These are phyloP conservation scores for Phrynosoma platyrhinos DNA, from an alignment of 2,113 vertebrate genomes.

Conservation along the genomic window DNA sequence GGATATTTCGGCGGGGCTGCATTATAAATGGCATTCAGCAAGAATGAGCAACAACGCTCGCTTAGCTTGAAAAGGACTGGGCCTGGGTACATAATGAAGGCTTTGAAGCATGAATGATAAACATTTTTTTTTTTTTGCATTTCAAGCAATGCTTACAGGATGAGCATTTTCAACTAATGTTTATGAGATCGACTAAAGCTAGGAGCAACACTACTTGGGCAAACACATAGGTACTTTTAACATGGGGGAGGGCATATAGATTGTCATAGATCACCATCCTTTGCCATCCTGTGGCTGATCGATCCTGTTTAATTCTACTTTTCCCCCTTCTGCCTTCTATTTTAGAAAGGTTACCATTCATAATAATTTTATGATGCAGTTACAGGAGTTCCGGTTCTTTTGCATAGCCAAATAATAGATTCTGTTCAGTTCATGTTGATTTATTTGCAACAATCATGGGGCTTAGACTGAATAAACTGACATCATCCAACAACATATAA, in stretches of 20 bases:
- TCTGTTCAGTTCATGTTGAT: too few species aligned
- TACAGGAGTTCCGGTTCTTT: slow-evolving; percentile 8
- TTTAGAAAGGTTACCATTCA: background rate
- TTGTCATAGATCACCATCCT: background rate
- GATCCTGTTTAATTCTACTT: slow-evolving; percentile 33
- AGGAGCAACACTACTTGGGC: background rate
- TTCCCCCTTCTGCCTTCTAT: background rate
- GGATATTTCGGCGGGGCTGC: slow-evolving; percentile 59
- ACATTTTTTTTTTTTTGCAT: slow-evolving; percentile 14
- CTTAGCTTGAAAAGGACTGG: slow-evolving; percentile 61
- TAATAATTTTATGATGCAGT: slow-evolving; percentile 15
- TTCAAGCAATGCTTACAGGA: slow-evolving; percentile 4
- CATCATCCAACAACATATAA: background rate
- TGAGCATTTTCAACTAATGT: slow-evolving; percentile 33
- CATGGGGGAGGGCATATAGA: background rate
- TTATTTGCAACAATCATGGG: too few species aligned
- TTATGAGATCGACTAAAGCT: slow-evolving; percentile 37
- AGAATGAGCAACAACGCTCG: slow-evolving; percentile 66
- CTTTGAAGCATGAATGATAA: slow-evolving; percentile 62
- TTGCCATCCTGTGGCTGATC: too few species aligned
- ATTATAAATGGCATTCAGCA: slow-evolving; percentile 64
- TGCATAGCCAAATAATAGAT: background rate
- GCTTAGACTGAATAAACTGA: background rate
- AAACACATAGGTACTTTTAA: slow-evolving; percentile 20
- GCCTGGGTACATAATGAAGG: slow-evolving; percentile 66